Evolutionary conservation across 1,140 invertebrate species (phyloP), one percentile per base, ranked within the genome.

Genomic region (Bombus turneri): DNA sequence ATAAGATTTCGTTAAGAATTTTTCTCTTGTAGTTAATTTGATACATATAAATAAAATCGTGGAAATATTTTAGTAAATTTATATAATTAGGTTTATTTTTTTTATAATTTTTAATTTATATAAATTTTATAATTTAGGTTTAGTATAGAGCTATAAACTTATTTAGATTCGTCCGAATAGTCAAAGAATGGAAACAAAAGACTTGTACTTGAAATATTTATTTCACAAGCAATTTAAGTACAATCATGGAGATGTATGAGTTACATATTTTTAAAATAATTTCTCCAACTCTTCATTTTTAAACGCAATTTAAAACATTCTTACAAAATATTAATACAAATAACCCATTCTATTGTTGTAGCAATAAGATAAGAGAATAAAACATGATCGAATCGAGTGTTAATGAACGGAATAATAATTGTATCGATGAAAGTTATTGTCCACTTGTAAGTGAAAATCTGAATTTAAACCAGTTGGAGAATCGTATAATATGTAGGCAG

Each of bases 401-500:
- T 18, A 34, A 18, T 18, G 31, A 75, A 47, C 2, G n/a, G 18
- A 57, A 28, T 39, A 22, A 34, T 15, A 34, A 71, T 62, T 66
- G 0, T 39, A 57, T 34, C 31, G 41, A 79, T 84, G 13, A 73
- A 85, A 71, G 31, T 85, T 85, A 85, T 85, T 85, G 83, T 85
- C 68, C 31, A 22, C 22, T 72, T 47, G 15, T 80, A 53, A 22
- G 18, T 53, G 18, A 53, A 53, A 53, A 37, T 80, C 28, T 39
- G 28, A 80, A 62, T 3, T 62, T 39, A 72, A 84, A 59, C 34
- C n/a, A 41, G 37, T 13, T 31, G 73, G n/a, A 77, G 10, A 57
- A 37, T 76, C 43, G 25, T 8, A 22, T 18, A 25, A 31, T 28
- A 59, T 8, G 4, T 12, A 25, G 57, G n/a, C 18, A 74, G 34